A percentile compares a stretch with the other conserved stretches of the same genome.
Evolutionary conservation across 2,888 invertebrate genomes (phyloP).

Genomic region (Trypoxylon attenuatum): DNA sequence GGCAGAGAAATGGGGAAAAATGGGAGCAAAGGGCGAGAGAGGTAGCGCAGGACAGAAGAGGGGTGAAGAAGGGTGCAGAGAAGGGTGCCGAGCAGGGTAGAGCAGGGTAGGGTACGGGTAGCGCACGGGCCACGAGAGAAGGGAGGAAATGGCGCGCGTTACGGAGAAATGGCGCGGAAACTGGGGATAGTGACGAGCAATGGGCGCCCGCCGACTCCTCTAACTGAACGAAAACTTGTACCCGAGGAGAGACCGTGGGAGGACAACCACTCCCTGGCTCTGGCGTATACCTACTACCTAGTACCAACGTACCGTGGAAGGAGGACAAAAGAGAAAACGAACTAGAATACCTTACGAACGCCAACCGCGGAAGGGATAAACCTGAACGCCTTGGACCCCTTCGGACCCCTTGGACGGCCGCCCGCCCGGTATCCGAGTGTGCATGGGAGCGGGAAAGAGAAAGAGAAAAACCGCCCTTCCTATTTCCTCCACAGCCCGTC

Average conservation of each 20-base stretch:
- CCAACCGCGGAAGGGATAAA: slow-evolving; percentile 53
- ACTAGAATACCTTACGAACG: slow-evolving; percentile 63
- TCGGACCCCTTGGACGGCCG: no score
- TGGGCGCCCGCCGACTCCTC: slow-evolving; percentile 63
- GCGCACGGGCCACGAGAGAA: slow-evolving; percentile 57
- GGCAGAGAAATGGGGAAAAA: slow-evolving; percentile 65
- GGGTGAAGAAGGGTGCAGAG: neutral
- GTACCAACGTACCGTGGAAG: slow-evolving; percentile 46
- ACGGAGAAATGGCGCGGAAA: slow-evolving; percentile 75
- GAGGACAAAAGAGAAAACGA: slow-evolving; percentile 68
- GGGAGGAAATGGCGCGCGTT: slow-evolving; percentile 74
- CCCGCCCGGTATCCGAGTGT: no score
- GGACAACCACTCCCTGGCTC: slow-evolving; percentile 57
- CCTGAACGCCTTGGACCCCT: no score
- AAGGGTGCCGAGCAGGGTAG: slow-evolving; percentile 24
- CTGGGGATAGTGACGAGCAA: slow-evolving; percentile 73
- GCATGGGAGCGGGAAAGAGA: slow-evolving; percentile 25
- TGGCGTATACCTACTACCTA: slow-evolving; percentile 33
- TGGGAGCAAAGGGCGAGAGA: slow-evolving; percentile 50
- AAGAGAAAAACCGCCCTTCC: slow-evolving; percentile 43
- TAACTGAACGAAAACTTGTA: slow-evolving; percentile 60
- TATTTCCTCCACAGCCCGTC: slow-evolving; percentile 3
- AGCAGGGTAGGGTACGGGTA: slow-evolving; percentile 33
- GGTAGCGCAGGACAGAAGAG: slow-evolving; percentile 17
- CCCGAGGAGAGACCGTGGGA: slow-evolving; percentile 62